Percentiles rank a stretch among this genome's conserved stretches.
Conservation (phyloP, 2,113 vertebrate genomes). For the Onychostruthus taczanowskii region DNA sequence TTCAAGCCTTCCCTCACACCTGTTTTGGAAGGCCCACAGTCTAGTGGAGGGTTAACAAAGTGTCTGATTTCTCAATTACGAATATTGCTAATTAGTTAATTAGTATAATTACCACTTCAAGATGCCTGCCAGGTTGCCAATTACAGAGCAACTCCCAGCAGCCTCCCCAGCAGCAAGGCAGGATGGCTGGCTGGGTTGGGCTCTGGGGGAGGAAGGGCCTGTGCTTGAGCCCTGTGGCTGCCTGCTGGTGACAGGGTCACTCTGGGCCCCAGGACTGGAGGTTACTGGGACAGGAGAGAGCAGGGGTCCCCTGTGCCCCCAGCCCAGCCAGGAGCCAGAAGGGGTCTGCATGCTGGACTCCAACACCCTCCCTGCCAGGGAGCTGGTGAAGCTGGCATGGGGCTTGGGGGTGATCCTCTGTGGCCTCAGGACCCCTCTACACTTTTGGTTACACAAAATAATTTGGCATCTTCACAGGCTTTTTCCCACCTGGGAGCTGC, state of each 20-base stretch:
- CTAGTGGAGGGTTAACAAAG: neutral
- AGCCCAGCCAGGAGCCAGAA: neutral
- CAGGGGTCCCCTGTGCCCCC: accelerated
- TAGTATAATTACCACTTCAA: neutral
- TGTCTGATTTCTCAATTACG: neutral
- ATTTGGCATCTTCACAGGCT: neutral
- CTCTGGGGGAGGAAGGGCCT: accelerated
- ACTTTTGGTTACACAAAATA: neutral
- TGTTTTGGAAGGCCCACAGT: accelerated
- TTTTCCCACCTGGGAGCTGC: neutral
- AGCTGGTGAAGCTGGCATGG: neutral
- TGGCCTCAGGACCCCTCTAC: neutral
- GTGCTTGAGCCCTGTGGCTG: neutral
- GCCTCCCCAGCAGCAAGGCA: neutral
- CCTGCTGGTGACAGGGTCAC: too few relatives aligned
- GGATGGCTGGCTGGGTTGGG: neutral
- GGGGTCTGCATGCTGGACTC: neutral
- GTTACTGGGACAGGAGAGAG: neutral
- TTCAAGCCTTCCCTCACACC: neutral
- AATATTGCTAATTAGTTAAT: neutral
- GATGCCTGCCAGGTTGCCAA: neutral
- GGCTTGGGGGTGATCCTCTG: neutral
- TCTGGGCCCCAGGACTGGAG: neutral
- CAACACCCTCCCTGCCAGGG: accelerated
- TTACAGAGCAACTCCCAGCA: neutral